These are phyloP conservation scores for Drosophila limbata DNA, from an alignment of 2,888 invertebrate species.

Conservation along the genomic window DNA sequence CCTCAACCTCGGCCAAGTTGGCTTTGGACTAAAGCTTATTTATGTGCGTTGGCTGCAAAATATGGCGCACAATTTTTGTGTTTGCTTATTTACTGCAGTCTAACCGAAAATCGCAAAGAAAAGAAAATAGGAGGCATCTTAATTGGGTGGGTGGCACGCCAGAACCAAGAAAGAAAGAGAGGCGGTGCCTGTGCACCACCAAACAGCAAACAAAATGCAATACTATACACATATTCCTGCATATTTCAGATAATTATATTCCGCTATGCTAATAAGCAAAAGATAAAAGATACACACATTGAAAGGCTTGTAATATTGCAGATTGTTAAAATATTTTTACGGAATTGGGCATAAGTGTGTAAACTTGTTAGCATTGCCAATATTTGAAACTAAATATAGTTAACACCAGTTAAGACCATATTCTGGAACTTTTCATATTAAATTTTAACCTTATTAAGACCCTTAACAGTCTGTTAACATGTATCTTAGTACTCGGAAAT, in stretches of 20 bases:
- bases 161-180: background rate
- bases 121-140: slow-evolving; percentile 31
- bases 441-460: background rate
- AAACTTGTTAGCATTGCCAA: background rate
- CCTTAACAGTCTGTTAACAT: background rate
- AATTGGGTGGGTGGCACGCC: slow-evolving; percentile 47
- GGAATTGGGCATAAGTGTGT: background rate
- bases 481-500: background rate
- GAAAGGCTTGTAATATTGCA: slow-evolving; percentile 1
- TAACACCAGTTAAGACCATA: background rate
- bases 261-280: slow-evolving; percentile 21
- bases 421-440: background rate
- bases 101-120: slow-evolving; percentile 7
- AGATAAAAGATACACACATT: slow-evolving; percentile 1
- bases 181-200: background rate
- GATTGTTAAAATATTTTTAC: background rate
- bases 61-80: slow-evolving; percentile 55
- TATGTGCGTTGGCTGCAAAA: slow-evolving; percentile 66
- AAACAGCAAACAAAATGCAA: slow-evolving; percentile 11
- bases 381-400: background rate
- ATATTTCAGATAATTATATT: slow-evolving; percentile 22
- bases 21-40: slow-evolving; percentile 69
- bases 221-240: slow-evolving; percentile 15
- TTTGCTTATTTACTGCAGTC: slow-evolving; percentile 64
- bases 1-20: slow-evolving; percentile 61